phyloP scores from a whole-genome alignment of 2,797 vertebrate species.

The Morus bassanus region DNA sequence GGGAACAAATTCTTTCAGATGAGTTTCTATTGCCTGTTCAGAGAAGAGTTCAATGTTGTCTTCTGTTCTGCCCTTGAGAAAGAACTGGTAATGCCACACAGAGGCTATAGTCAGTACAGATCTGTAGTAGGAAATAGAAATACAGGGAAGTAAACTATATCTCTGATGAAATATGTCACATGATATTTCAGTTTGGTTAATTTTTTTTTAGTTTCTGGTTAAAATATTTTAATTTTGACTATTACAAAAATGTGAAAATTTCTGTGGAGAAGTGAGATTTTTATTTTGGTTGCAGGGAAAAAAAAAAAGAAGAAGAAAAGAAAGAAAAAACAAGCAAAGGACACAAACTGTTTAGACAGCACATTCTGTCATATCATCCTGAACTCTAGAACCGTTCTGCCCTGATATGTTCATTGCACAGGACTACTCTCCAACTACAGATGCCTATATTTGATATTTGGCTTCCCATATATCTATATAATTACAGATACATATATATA shows the following conservation, averaged over 20 bases:
- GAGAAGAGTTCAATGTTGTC: neutral
- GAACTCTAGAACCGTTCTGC: neutral
- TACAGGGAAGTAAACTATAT: rapidly evolving
- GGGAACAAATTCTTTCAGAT: neutral
- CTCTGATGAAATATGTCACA: neutral
- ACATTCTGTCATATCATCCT: neutral
- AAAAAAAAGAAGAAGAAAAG: rapidly evolving
- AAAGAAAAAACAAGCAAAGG: neutral
- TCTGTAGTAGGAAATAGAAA: neutral
- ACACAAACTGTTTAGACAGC: neutral
- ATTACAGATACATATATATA: neutral
- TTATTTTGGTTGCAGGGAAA: neutral
- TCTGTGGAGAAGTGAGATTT: neutral
- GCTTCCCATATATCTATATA: neutral
- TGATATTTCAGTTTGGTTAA: neutral
- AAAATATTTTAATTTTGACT: neutral
- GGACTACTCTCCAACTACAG: neutral
- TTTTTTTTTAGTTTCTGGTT: neutral
- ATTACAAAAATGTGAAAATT: neutral
- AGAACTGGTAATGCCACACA: neutral
- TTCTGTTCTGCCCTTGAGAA: neutral
- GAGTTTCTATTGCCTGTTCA: neutral
- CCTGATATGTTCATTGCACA: neutral
- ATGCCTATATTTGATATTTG: neutral
- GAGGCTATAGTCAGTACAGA: neutral